phyloP scores from a whole-genome alignment of 35 echinoderm and acorn worm genomes.

The Apostichopus californicus region DNA sequence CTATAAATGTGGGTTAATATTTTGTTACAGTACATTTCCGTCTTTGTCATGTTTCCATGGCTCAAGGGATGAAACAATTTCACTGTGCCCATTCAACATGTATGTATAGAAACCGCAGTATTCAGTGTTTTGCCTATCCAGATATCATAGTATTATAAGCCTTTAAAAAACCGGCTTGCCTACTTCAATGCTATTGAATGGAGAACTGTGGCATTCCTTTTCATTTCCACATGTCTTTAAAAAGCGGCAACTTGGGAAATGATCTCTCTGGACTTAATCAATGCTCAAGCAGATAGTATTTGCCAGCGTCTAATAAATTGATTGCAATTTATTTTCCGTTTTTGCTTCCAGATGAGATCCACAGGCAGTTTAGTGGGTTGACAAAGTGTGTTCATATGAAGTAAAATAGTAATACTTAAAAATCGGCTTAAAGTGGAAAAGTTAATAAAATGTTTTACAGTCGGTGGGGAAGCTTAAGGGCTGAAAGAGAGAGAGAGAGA shows the following conservation, averaged over 20 bases:
- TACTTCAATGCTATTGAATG: neutral
- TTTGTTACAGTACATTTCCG: too few relatives aligned
- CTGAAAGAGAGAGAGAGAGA: neutral
- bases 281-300: slow-evolving; percentile 11
- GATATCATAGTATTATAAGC: too few relatives aligned
- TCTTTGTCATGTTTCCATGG: too few relatives aligned
- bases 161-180: neutral
- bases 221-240: slow-evolving; percentile 2
- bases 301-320: slow-evolving; percentile 49
- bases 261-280: slow-evolving; percentile 42
- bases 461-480: neutral
- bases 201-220: neutral
- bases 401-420: neutral
- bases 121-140: too few relatives aligned
- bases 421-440: slow-evolving; percentile 39
- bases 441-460: slow-evolving; percentile 49
- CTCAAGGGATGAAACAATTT: too few relatives aligned
- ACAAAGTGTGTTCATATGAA: slow-evolving; percentile 31
- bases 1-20: too few relatives aligned
- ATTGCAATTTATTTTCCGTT: slow-evolving; percentile 43
- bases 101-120: too few relatives aligned
- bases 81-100: too few relatives aligned
- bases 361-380: slow-evolving; percentile 13
- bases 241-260: slow-evolving; percentile 10
- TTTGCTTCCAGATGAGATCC: slow-evolving; percentile 40